Percentiles rank a stretch among this genome's conserved stretches.
Conservation (phyloP, 1,140 invertebrate species). For the Panagrolaimus sp. region DNA sequence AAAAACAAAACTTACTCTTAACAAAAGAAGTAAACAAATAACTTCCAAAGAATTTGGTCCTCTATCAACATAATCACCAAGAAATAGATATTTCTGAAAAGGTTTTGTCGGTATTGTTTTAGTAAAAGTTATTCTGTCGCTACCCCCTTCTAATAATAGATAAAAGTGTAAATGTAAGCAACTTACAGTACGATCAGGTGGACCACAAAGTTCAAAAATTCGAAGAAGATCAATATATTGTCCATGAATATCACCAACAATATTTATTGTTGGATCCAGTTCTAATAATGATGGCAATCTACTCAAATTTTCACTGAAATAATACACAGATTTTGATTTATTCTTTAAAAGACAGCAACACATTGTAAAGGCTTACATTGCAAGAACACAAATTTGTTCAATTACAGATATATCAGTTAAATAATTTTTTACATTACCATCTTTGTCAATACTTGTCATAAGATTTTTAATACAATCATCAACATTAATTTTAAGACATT, state of each 20-base stretch:
- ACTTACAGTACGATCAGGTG: slow-evolving; percentile 24
- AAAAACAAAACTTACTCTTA: slow-evolving; percentile 24
- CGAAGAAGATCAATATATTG: slow-evolving; percentile 43
- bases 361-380: slow-evolving; percentile 19
- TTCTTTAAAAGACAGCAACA: neutral
- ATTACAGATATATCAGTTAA: slow-evolving; percentile 8
- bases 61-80: slow-evolving; percentile 57
- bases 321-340: neutral
- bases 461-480: slow-evolving; percentile 16
- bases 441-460: slow-evolving; percentile 17
- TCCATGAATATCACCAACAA: slow-evolving; percentile 27
- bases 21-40: slow-evolving; percentile 63
- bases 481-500: slow-evolving; percentile 10
- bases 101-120: no score
- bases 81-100: slow-evolving; percentile 42
- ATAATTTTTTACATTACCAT: slow-evolving; percentile 16
- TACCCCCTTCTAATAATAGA: no score
- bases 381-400: slow-evolving; percentile 24
- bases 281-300: slow-evolving; percentile 15
- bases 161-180: no score
- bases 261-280: slow-evolving; percentile 20
- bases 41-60: slow-evolving; percentile 64
- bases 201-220: slow-evolving; percentile 41
- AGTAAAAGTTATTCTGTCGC: no score
- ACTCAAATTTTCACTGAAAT: slow-evolving; percentile 18